Conservation (phyloP, 1,140 invertebrate genomes). For the Teleogryllus occipitalis region DNA sequence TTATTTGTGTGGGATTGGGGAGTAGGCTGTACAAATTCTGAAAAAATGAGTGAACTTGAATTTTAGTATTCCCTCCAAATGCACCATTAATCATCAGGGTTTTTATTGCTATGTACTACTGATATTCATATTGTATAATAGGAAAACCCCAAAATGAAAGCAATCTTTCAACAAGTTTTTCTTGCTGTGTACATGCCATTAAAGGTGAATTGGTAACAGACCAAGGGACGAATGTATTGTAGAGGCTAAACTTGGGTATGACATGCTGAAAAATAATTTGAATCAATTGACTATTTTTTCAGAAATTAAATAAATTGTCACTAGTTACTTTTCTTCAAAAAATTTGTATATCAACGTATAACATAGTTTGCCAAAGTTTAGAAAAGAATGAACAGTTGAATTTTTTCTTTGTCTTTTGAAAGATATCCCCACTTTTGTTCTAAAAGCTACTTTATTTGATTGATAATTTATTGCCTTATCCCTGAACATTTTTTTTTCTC, state of each 20-base stretch:
- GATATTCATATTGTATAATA: not conserved
- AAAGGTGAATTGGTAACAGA: not conserved
- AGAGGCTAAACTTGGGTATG: not conserved
- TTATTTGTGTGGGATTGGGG: slow-evolving; percentile 2
- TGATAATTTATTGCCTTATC: too few relatives aligned
- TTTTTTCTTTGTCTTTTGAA: too few relatives aligned
- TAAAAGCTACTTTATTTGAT: too few relatives aligned
- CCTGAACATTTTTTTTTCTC: too few relatives aligned
- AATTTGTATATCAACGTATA: too few relatives aligned
- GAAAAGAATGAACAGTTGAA: too few relatives aligned
- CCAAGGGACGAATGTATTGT: not conserved
- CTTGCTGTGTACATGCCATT: not conserved
- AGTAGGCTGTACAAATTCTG: not conserved
- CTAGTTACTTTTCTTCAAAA: too few relatives aligned
- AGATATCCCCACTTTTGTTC: too few relatives aligned
- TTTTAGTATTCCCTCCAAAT: slow-evolving; percentile 16
- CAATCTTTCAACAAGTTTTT: not conserved
- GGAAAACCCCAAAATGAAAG: not conserved
- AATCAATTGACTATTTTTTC: too few relatives aligned
- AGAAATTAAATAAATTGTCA: too few relatives aligned
- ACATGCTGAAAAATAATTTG: too few relatives aligned
- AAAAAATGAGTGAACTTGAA: slow-evolving; percentile 3
- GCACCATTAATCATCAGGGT: not conserved
- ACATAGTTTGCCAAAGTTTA: too few relatives aligned
- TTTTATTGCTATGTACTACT: slow-evolving; percentile 10